Evolutionary conservation across 30 jellyfish, hydroid and myxozoan species (phyloP).

Genomic region (Cassiopea andromeda): DNA sequence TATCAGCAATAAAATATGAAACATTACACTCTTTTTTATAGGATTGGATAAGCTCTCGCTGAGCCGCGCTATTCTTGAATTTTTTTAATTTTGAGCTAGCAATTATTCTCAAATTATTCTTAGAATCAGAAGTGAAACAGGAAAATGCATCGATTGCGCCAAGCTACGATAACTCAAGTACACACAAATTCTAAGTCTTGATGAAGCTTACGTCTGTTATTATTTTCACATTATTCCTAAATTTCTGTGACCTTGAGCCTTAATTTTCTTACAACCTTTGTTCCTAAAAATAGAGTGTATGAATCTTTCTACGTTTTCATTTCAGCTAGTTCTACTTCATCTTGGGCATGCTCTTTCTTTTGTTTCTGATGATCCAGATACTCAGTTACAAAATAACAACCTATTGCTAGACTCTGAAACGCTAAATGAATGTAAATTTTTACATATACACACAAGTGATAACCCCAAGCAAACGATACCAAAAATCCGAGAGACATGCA

Average conservation of each 20-base stretch:
- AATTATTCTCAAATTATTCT: no score
- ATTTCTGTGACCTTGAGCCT: neutral
- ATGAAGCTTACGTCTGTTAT: no score
- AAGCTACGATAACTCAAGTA: no score
- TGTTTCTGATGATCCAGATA: slow-evolving; percentile 16
- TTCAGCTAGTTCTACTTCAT: slow-evolving; percentile 5
- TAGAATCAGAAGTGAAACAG: no score
- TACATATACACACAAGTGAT: slow-evolving; percentile 57
- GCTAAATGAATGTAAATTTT: slow-evolving; percentile 38
- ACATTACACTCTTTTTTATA: no score
- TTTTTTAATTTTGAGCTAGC: no score
- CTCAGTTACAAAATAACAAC: slow-evolving; percentile 36
- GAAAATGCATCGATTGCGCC: no score
- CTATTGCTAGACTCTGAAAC: slow-evolving; percentile 3
- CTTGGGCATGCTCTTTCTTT: slow-evolving; percentile 18
- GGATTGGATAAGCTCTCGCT: no score
- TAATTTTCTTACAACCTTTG: neutral
- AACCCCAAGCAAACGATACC: slow-evolving; percentile 60
- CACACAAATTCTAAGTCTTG: no score
- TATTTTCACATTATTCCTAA: no score
- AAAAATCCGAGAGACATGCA: slow-evolving; percentile 52
- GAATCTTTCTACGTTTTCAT: neutral
- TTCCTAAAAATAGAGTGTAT: neutral
- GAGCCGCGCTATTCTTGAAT: no score
- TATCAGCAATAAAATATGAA: no score